These are phyloP conservation scores for Nephrotoma flavescens DNA, from an alignment of 2,888 invertebrate species.

Conservation along the genomic window DNA sequence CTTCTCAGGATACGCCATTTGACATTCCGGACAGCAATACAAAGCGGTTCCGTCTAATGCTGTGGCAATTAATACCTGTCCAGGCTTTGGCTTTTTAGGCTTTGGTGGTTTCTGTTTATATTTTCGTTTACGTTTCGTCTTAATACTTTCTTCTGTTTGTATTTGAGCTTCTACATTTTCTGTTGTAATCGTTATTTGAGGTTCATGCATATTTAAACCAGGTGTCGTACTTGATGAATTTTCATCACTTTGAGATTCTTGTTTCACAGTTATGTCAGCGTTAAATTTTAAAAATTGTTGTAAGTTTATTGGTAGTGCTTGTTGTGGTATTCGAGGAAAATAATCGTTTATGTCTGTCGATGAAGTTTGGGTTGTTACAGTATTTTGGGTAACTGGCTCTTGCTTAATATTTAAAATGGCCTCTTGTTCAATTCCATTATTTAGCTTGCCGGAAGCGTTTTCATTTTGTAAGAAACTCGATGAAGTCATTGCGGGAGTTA, in stretches of 20 bases:
- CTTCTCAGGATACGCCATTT: conserved; percentile 69
- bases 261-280: conserved; percentile 32
- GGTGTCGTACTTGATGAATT: conserved; percentile 21
- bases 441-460: conserved; percentile 4
- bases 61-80: conserved; percentile 60
- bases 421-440: conserved; percentile 11
- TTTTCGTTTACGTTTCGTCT: conserved; percentile 58
- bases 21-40: conserved; percentile 68
- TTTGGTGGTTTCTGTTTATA: conserved; percentile 68
- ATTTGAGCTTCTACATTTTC: conserved; percentile 32
- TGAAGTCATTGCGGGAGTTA: neutral
- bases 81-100: conserved; percentile 64
- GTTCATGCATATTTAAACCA: conserved; percentile 14
- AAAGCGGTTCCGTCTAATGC: conserved; percentile 59
- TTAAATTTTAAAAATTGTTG: conserved; percentile 50
- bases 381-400: conserved; percentile 28
- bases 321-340: conserved; percentile 36
- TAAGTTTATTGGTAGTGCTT: conserved; percentile 37
- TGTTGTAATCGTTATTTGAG: conserved; percentile 12
- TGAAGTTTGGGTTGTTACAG: conserved; percentile 22
- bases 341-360: conserved; percentile 36
- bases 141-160: conserved; percentile 20
- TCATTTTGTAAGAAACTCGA: neutral
- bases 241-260: conserved; percentile 21
- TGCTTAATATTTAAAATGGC: conserved; percentile 19